phyloP scores from a whole-genome alignment of 2,113 vertebrate species.

The Ondatra zibethicus region DNA sequence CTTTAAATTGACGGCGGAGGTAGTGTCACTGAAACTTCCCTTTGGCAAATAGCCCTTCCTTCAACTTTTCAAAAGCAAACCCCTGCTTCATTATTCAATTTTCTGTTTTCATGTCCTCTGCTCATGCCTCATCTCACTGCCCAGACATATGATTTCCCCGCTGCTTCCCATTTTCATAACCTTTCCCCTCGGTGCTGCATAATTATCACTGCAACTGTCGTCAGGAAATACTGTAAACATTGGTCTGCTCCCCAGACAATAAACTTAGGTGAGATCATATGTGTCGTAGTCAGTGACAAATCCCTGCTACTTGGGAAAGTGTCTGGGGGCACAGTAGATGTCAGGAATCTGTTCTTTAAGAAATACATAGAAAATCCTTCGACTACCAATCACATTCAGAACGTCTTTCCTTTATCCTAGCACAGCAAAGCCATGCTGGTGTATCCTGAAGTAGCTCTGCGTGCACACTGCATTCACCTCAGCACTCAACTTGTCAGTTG shows the following conservation, averaged over 20 bases:
- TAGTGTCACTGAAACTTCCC: background rate
- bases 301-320: background rate
- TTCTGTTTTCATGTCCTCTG: background rate
- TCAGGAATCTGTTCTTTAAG: background rate
- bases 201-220: background rate
- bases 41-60: background rate
- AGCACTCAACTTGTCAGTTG: background rate
- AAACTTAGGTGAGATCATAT: background rate
- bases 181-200: background rate
- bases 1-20: background rate
- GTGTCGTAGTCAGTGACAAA: background rate
- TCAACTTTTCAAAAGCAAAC: background rate
- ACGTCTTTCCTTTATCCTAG: background rate
- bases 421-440: background rate
- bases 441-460: background rate
- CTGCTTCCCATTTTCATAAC: background rate
- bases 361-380: background rate
- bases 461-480: background rate
- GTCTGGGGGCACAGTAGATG: background rate
- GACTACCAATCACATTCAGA: constrained; percentile 4
- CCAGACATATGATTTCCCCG: background rate
- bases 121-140: background rate
- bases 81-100: background rate
- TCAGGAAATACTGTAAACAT: background rate
- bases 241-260: background rate